A percentile compares a stretch with the other conserved stretches of the same genome.
phyloP scores from a whole-genome alignment of 2,888 invertebrate genomes.

The Eugnorisma glareosa region DNA sequence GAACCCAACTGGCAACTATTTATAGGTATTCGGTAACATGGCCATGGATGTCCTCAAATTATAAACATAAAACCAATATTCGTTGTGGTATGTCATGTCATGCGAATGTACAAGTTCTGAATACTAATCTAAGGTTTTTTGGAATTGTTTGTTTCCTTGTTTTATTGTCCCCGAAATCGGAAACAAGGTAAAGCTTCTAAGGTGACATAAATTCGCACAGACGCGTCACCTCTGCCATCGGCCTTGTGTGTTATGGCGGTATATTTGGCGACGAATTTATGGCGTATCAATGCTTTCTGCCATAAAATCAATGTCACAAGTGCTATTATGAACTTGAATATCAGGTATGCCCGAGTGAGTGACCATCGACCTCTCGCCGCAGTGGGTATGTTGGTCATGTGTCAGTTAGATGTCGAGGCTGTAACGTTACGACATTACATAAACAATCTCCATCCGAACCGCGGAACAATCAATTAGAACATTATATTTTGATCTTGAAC shows the following conservation, averaged over 20 bases:
- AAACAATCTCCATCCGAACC: slow-evolving; percentile 38
- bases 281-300: slow-evolving; percentile 1
- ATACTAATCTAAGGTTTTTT: slow-evolving; percentile 46
- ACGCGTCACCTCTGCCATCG: slow-evolving; percentile 7
- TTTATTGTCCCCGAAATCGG: slow-evolving; percentile 48
- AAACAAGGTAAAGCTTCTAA: slow-evolving; percentile 56
- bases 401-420: slow-evolving; percentile 42
- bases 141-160: slow-evolving; percentile 48
- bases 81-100: slow-evolving; percentile 31
- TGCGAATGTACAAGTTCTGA: slow-evolving; percentile 27
- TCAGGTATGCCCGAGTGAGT: slow-evolving; percentile 30
- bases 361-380: slow-evolving; percentile 55
- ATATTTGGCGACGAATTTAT: neutral
- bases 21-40: slow-evolving; percentile 19
- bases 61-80: slow-evolving; percentile 24
- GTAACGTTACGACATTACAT: slow-evolving; percentile 50
- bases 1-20: neutral
- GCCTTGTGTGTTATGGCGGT: slow-evolving; percentile 43
- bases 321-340: slow-evolving; percentile 50
- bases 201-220: slow-evolving; percentile 32
- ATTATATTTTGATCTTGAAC: slow-evolving; percentile 59
- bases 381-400: slow-evolving; percentile 22
- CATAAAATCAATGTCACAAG: slow-evolving; percentile 33
- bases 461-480: slow-evolving; percentile 61
- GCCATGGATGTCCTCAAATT: slow-evolving; percentile 22